Base-by-base conservation (phyloP, 2,888 invertebrate genomes). In the Hydropsyche betteni region DNA sequence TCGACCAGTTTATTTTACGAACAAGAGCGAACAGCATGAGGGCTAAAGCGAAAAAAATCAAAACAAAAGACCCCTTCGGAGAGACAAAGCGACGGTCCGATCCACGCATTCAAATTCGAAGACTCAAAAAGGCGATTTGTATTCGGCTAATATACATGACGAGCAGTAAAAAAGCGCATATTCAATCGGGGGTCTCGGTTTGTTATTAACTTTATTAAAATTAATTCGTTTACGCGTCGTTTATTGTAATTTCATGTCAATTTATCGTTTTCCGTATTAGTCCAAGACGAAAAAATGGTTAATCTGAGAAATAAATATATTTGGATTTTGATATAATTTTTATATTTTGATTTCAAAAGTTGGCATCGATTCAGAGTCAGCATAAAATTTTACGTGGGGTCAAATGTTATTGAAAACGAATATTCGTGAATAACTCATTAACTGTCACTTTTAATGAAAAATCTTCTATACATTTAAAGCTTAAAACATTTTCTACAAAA, bases 61-160 rank as follows among this genome's bases (percentile, higher is more conserved):
- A 64, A 64, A 33, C 6, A 64, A 64, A 33, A 64, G 34, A 36
- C 34, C 24, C 55, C 44, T 44, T 44, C 55, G 4, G 55, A 44
- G 44, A 44, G 44, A 44, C 44, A 55, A 12, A 36, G 16, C 16
- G 10, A 24, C n/a, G 69, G 14, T 53, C 69, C 69, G 51, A 69
- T 53, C 52, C 70, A 7, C 53, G 53, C n/a, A 69, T 69, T 69
- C 44, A 14, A 38, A 69, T 44, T 38, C 44, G 14, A 44, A 64
- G 44, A 55, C 55, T 16, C 5, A 70, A 55, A 53, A 8, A 4
- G 70, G 34, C 70, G 34, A 70, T 70, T 70, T 70, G 53, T 70
- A 70, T 70, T 70, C 70, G 70, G 8, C 16, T 24, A 70, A 44
- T 33, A 70, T 70, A 51, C 51, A 53, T 36, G 33, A 70, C 12